Base-by-base conservation (phyloP, 1,140 invertebrate genomes). In the Penaeus vannamei region DNA sequence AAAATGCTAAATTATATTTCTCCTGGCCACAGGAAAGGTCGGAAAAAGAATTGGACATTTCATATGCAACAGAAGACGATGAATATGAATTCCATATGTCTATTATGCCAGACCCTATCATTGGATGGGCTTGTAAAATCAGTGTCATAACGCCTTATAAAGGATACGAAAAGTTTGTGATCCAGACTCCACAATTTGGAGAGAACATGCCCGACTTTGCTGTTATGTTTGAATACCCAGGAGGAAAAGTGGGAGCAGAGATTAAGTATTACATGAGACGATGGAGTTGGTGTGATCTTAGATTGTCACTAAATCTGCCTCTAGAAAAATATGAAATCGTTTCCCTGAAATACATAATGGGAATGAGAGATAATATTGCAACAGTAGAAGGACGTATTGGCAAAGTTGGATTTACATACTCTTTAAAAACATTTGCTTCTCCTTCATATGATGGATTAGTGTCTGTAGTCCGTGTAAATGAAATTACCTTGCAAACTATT, bases 301-400 rank as follows among this genome's bases (percentile, higher is more conserved):
- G 83, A 36, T 80, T 89, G n/a, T 66, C 32, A 19, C 36, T 89
- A 23, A 84, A 84, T 26, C 42, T 89, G 17, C 87, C 87, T 17
- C 60, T 79, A 62, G 87, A 89, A 77, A 32, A 89, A 26, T 89
- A 89, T 80, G 82, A 89, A 42, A 84, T 89, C 1, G 79, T 89
- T 1, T 89, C 87, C 53, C 29, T 89, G 12, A 22, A 66, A 29
- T 29, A 19, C 1, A 46, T 66, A 5, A 32, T 53, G 0, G 36
- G 53, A 26, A 59, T 10, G 20, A 29, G 14, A 22, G 64, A 29
- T 29, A 22, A 46, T 32, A 32, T 23, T 32, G 23, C 14, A 36
- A 42, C 19, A 59, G n/a, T 72, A 14, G 87, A 89, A 53, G 20
- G 79, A 22, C 59, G 87, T 14, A 81, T 89, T 46, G 87, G 87